A percentile compares a stretch with the other conserved stretches of the same genome.
These are phyloP conservation scores for Saguinus midas DNA, from an alignment of 2,113 vertebrate genomes.

Conservation along the genomic window DNA sequence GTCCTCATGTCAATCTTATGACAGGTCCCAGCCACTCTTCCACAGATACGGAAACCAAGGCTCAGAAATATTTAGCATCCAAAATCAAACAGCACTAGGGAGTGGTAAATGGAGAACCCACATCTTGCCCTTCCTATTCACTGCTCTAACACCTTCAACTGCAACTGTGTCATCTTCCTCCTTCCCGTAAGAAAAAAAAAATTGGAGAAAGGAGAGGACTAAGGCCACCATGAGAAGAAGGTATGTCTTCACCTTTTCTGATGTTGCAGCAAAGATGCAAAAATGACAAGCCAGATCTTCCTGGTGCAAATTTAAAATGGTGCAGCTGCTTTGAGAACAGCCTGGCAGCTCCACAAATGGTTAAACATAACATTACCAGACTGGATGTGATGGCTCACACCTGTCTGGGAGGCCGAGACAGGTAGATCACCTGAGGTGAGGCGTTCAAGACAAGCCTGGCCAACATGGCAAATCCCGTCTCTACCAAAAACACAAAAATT, in stretches of 20 bases:
- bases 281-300: background rate
- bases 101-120: background rate
- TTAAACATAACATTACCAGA: too few relatives aligned
- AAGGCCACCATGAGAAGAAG: background rate
- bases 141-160: background rate
- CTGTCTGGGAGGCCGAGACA: too few relatives aligned
- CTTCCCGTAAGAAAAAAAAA: background rate
- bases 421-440: too few relatives aligned
- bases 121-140: background rate
- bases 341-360: background rate
- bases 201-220: background rate
- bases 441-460: too few relatives aligned
- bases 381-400: too few relatives aligned
- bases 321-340: background rate
- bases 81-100: background rate
- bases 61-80: accelerated
- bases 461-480: too few relatives aligned
- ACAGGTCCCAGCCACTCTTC: background rate
- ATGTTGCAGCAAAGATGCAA: background rate
- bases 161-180: background rate
- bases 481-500: too few relatives aligned
- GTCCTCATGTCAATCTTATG: accelerated
- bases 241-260: background rate
- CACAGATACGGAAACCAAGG: background rate
- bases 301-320: background rate